Evolutionary conservation across 2,113 vertebrate genomes (phyloP), one percentile per base, ranked within the genome.

Genomic region (Lophius piscatorius): DNA sequence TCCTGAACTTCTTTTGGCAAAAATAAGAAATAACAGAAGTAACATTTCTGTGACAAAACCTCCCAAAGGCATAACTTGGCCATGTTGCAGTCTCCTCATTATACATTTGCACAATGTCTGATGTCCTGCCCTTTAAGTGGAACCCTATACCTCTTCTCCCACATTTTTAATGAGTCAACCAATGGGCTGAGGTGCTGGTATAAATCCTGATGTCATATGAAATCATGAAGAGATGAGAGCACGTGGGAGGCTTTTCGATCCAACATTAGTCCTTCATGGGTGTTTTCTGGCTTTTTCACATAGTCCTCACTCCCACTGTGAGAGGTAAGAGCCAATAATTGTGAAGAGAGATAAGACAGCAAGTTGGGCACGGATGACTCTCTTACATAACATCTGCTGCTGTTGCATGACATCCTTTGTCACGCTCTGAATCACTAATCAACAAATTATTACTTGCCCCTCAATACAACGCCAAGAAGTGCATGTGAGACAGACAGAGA

Each of bases 341-440:
- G 49, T 42, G 47, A 46, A n/a, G n/a, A 31, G 22, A 14, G 63
- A 9, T 40, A 9, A 49, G 34, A 12, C 31, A 17, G 52, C 29
- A 41, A 59, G 33, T 54, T 22, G 66, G 22, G 64, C 55, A 1
- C 50, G 39, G 41, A 74, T 61, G 52, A 62, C 54, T 56, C 28
- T 62, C 55, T 86, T 80, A 64, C 62, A 68, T 83, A 76, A 82
- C 1, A 29, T 56, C 70, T 74, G 38, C 64, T 70, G 56, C 60
- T 71, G 54, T 40, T 55, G 56, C 74, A 46, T 74, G 71, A 84
- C 71, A 65, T 23, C 41, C 71, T 71, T 40, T 39, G 72, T 78
- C 70, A 80, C 21, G 22, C 57, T 73, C 20, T 6, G 12, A 61
- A 54, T 48, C 57, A 56, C 55, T 59, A 44, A 58, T 66, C 40